Evolutionary conservation across 1,140 invertebrate genomes (phyloP).

Genomic region (Eriocheir sinensis): DNA sequence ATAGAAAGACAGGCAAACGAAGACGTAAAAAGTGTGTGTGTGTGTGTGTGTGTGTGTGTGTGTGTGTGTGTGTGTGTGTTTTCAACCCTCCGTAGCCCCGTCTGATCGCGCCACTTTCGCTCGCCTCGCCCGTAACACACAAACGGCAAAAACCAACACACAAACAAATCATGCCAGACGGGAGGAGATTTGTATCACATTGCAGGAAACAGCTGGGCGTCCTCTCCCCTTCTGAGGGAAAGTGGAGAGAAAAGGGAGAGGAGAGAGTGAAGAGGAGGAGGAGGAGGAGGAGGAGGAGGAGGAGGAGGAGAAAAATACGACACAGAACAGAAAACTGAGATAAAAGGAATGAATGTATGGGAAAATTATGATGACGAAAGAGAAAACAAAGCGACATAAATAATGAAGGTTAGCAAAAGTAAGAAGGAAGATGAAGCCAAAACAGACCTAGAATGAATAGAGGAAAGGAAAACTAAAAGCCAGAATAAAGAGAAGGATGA

Average conservation of each 20-base stretch:
- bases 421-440: background rate
- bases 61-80: conserved; percentile 51
- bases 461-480: background rate
- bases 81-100: background rate
- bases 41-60: conserved; percentile 51
- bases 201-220: conserved; percentile 29
- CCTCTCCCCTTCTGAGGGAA: background rate
- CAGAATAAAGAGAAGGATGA: background rate
- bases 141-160: conserved; percentile 34
- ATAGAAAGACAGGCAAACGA: background rate
- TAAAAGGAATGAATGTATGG: background rate
- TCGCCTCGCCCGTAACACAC: conserved; percentile 25
- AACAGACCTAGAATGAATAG: background rate
- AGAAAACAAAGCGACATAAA: background rate
- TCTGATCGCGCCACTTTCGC: background rate
- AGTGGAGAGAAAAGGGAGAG: conserved; percentile 29
- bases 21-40: conserved; percentile 43
- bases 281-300: conserved; percentile 6
- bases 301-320: background rate
- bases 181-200: conserved; percentile 46
- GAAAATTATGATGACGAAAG: background rate
- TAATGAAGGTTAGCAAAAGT: background rate
- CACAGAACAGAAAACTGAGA: background rate
- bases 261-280: background rate
- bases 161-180: conserved; percentile 52